Evolutionary conservation across 2,888 invertebrate species (phyloP), one percentile per base, ranked within the genome.

Genomic region (Heliconius cydno): DNA sequence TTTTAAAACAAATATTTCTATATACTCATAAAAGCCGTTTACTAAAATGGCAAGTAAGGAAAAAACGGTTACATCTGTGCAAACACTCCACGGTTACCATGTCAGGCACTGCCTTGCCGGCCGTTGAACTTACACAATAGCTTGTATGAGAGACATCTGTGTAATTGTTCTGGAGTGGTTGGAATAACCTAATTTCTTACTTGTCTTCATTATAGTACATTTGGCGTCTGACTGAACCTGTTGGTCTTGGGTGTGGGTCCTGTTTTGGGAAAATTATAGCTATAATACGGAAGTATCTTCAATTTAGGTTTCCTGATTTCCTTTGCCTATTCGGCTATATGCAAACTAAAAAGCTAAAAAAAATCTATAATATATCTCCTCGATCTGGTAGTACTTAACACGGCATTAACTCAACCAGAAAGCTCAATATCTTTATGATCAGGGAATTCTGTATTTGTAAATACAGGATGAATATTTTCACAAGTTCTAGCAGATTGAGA

Each of bases 71-170:
- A 80, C 82, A 82, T 82, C 82, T 82, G 82, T 78, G 77, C 79
- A 82, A 82, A 82, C 75, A 82, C 28, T 75, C 46, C n/a, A 66
- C 74, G n/a, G 66, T 46, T 52, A 67, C 77, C 66, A 65, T 76
- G 77, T 65, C 76, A 77, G 73, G 52, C 79, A 46, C n/a, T 57
- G 41, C 79, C 34, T 63, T 77, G 28, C 76, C 78, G 82, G 80
- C 57, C 80, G 57, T 77, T 82, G 82, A 82, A 80, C 82, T 79
- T 82, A 80, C 52, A 82, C 79, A 80, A 80, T 77, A 67, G 46
- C n/a, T 25, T 73, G 10, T 38, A 60, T 25, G 13, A 25, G 30
- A 34, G 57, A 73, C 72, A 57, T 60, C 22, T 46, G 57, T 60
- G 15, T 41, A 70, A 73, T 57, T 72, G 52, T 57, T 72, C 22